These are phyloP conservation scores for Athene noctua DNA, from an alignment of 2,113 vertebrate genomes.

Conservation along the genomic window DNA sequence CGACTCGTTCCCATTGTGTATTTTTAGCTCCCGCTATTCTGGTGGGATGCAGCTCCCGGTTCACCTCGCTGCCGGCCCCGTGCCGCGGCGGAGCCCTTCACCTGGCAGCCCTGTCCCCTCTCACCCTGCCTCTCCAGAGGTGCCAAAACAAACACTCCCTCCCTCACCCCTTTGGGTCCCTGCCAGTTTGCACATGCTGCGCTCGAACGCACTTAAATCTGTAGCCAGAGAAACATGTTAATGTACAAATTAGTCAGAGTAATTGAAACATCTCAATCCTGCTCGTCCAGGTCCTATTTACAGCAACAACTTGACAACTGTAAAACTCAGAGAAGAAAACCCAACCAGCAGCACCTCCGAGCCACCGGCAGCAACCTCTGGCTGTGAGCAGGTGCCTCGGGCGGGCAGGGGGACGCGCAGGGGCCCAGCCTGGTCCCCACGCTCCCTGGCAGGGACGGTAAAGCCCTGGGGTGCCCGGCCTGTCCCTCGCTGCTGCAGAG, in stretches of 20 bases:
- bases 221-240: not conserved
- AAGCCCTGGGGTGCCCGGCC: fast-evolving
- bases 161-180: not conserved
- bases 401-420: not conserved
- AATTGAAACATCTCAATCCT: not conserved
- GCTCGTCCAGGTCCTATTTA: not conserved
- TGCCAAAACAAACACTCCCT: not conserved
- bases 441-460: not conserved
- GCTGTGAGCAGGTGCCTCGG: fast-evolving
- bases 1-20: not conserved
- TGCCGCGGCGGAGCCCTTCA: not conserved
- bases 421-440: not conserved
- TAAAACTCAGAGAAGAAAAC: not conserved
- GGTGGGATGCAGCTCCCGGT: not conserved
- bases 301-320: not conserved
- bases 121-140: not conserved
- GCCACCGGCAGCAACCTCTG: fast-evolving
- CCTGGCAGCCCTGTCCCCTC: not conserved
- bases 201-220: not conserved
- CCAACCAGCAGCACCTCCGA: not conserved
- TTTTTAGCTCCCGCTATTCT: not conserved
- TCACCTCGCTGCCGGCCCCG: not conserved
- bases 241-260: not conserved
- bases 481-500: not conserved
- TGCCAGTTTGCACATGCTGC: not conserved